Evolutionary conservation across 2,797 vertebrate genomes (phyloP), one percentile per base, ranked within the genome.

Genomic region (Poeciliopsis paucimaculata): DNA sequence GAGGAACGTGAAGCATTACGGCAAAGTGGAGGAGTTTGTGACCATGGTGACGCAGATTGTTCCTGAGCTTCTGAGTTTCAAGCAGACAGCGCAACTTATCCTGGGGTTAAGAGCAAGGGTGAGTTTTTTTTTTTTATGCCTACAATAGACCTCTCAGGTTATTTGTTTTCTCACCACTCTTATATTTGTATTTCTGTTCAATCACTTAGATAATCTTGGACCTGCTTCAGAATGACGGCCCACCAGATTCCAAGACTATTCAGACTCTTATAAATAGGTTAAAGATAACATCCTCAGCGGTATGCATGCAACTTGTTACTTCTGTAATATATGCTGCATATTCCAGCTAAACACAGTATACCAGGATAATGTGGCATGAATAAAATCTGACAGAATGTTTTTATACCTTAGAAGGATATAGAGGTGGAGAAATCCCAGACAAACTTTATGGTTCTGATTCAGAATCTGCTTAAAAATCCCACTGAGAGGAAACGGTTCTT

Each of bases 101-200:
- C 73, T 97, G 85, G 96, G 96, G 4, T 79, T 97, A 79, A 93
- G 96, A 87, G 96, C 96, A 7, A 95, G 95, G 94, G 97, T 97
- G 80, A 88, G 55, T 66, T 76, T 55, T 41, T 46, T 79, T 82
- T 4, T 71, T 47, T 45, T 45, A 43, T 70, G 62, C 10, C 15
- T 71, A 4, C 13, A 16, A 16, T 13, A 71, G 23, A 28, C 45
- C 41, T n/a, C 5, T 13, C 41, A 45, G 36, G n/a, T 45, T 45
- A 2, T 28, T 45, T 71, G 13, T 71, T 71, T 71, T 45, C 41
- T 45, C 18, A 43, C 3, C 26, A 15, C 23, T 45, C 2, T 0
- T 36, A 51, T 2, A 15, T 9, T 68, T 49, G 34, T 66, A 72
- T 9, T 73, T 11, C 78, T 4, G 64, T 75, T 20, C 31, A 79